Evolutionary conservation across 2,113 vertebrate species (phyloP).

Genomic region (Catharus bicknelli): DNA sequence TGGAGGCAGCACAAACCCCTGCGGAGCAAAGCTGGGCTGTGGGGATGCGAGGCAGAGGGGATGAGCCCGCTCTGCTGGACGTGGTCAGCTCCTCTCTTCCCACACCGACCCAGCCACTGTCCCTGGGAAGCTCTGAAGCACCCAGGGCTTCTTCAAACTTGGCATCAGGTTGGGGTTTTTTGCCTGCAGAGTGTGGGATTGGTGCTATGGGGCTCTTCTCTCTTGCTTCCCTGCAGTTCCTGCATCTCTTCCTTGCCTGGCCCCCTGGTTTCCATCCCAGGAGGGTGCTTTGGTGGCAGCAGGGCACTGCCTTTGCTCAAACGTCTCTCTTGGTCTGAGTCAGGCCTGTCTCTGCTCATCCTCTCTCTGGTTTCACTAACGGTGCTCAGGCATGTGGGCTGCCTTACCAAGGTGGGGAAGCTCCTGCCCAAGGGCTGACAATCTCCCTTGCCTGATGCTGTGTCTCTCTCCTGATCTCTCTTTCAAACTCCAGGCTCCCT

Average conservation of each 20-base stretch:
- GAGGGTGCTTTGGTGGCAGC: background rate
- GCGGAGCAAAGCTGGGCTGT: background rate
- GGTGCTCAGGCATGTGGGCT: background rate
- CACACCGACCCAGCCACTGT: fast-evolving
- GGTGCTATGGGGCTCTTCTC: background rate
- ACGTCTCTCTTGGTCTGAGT: conserved; percentile 26
- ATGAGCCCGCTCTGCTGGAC: fast-evolving
- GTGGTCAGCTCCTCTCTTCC: fast-evolving
- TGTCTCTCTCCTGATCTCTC: fast-evolving
- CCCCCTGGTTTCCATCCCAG: background rate
- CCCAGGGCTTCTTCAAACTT: background rate
- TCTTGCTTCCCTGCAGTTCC: background rate
- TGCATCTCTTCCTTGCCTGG: background rate
- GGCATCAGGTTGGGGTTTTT: background rate
- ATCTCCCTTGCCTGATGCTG: background rate
- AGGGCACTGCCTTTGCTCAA: background rate
- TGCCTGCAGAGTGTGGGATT: background rate
- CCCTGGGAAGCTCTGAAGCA: background rate
- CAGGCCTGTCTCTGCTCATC: background rate
- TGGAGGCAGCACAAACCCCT: background rate
- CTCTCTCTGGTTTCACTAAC: background rate
- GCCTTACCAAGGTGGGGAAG: fast-evolving
- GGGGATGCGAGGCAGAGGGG: background rate
- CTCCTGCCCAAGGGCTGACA: background rate
- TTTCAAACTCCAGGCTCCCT: no score